These are phyloP conservation scores for Danio jaintianensis DNA, from an alignment of 2,797 vertebrate species.

Conservation along the genomic window DNA sequence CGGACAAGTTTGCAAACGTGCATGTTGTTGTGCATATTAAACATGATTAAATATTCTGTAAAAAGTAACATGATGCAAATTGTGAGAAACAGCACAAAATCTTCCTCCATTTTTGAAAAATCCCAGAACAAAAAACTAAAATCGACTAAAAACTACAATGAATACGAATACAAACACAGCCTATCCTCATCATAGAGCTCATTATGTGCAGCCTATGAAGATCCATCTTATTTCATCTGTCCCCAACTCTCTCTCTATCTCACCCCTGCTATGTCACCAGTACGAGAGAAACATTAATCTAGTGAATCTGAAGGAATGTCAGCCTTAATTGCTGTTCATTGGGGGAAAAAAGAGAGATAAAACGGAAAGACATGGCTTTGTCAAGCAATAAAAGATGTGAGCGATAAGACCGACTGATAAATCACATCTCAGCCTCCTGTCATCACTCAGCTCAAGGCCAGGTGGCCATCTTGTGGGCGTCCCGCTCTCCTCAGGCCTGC, in stretches of 20 bases:
- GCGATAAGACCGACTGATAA: constrained; percentile 86
- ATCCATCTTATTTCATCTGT: constrained; percentile 21
- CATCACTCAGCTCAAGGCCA: constrained; percentile 83
- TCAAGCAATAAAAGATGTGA: constrained; percentile 59
- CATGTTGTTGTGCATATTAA: not conserved
- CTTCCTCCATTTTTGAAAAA: not conserved
- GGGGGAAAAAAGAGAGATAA: constrained; percentile 77
- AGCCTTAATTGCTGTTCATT: constrained; percentile 52
- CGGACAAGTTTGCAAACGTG: not conserved
- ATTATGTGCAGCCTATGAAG: constrained; percentile 21
- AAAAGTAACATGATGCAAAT: not conserved
- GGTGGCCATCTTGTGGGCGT: constrained; percentile 81
- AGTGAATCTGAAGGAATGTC: constrained; percentile 51
- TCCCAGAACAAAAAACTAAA: not conserved
- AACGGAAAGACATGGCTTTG: constrained; percentile 75
- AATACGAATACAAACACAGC: constrained; percentile 3
- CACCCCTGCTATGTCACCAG: constrained; percentile 23
- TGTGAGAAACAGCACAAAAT: not conserved
- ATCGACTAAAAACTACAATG: constrained; percentile 2
- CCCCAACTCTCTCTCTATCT: constrained; percentile 3
- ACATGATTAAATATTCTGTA: not conserved
- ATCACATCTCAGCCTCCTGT: constrained; percentile 82
- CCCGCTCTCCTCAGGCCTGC: constrained; percentile 77
- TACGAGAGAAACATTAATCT: constrained; percentile 48
- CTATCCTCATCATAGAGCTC: constrained; percentile 28